Base-by-base conservation (phyloP, 2,888 invertebrate genomes). In the Napeogenes inachia region DNA sequence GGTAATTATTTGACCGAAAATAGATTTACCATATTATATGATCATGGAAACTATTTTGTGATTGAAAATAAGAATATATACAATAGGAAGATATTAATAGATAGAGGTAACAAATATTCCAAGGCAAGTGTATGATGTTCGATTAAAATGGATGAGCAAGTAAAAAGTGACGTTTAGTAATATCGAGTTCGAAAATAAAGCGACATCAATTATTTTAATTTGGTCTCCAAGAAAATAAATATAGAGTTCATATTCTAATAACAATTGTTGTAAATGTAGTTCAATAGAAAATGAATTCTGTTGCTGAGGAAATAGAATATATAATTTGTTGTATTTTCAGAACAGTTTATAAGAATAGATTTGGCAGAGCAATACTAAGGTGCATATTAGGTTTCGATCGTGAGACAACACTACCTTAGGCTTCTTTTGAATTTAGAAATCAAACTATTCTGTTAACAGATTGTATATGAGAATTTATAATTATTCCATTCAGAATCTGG, bases 261-360 rank as follows among this genome's bases (percentile, higher is more conserved):
- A 35, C 5, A 47, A 30, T 46, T 38, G 8, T 38, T 2, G n/a
- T 57, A n/a, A 30, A 13, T 38, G 2, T 8, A 2, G 1, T 57
- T 45, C 63, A 69, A 57, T 54, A 46, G 42, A 70, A 69, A 67
- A 58, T 69, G 45, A 55, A 47, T 59, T 67, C 38, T 67, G 63
- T 35, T 0, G 0, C 4, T 4, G 38, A 45, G 4, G 0, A 0
- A 0, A 53, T 70, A 67, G 55, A 70, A 61, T 65, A 62, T 35
- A 66, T 56, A 67, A 63, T 69, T 6, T 53, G 13, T 64, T 67
- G 67, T 38, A 21, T 50, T 62, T 57, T 45, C 64, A 55, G 47
- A 71, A 69, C 69, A 73, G 74, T 75, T 74, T 74, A 73, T 81
- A 80, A 84, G 81, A 87, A 86, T 87, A 87, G 87, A 85, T 64